phyloP scores from a whole-genome alignment of 2,888 invertebrate genomes.

The Micoletzkya japonica region DNA sequence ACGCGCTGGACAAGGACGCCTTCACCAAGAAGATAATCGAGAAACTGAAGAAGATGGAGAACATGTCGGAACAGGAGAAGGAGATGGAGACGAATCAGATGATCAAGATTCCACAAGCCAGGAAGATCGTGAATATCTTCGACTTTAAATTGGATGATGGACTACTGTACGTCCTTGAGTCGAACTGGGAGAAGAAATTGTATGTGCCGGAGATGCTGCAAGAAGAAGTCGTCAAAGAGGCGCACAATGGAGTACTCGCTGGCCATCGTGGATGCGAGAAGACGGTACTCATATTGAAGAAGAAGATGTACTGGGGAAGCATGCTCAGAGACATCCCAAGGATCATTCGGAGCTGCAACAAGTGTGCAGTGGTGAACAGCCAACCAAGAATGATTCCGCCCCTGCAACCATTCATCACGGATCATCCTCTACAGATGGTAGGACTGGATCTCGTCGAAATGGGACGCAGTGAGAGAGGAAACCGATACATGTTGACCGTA shows the following conservation, averaged over 20 bases:
- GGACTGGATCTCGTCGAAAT: conserved; percentile 3
- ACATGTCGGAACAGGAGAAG: no score
- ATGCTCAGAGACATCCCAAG: conserved; percentile 31
- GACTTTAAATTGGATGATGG: not conserved
- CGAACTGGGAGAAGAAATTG: not conserved
- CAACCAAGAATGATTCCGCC: not conserved
- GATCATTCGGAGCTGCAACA: conserved; percentile 22
- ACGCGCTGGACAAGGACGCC: not conserved
- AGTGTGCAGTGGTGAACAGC: not conserved
- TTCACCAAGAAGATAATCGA: not conserved
- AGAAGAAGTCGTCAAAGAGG: conserved; percentile 27
- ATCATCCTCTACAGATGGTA: conserved; percentile 3
- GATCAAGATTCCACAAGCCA: not conserved
- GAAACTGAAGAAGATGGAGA: not conserved
- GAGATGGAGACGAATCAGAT: not conserved
- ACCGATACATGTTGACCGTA: conserved; percentile 29
- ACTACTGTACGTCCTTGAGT: not conserved
- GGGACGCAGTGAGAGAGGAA: not conserved
- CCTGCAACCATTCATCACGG: not conserved
- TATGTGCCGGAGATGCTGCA: conserved; percentile 27
- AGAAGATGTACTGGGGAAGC: conserved; percentile 27
- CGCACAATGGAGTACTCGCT: conserved; percentile 25
- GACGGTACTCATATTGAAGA: conserved; percentile 14
- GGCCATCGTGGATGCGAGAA: conserved; percentile 24
- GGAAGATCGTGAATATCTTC: not conserved